These are phyloP conservation scores for Lordiphosa stackelbergi DNA, from an alignment of 1,140 invertebrate species.

Conservation along the genomic window DNA sequence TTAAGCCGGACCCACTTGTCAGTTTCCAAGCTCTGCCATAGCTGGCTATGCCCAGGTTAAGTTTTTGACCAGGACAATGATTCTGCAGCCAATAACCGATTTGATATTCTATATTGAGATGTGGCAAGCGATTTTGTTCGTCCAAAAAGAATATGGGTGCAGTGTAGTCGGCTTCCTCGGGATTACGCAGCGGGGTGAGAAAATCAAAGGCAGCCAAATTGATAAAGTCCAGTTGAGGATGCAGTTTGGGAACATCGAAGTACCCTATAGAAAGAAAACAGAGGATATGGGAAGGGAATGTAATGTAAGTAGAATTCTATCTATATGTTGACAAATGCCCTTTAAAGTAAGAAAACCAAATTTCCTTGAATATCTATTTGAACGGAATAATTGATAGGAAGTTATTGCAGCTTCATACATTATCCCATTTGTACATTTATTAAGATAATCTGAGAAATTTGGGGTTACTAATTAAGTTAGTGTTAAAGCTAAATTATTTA, in stretches of 20 bases:
- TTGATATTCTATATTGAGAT: conserved; percentile 81
- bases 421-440: too few species aligned
- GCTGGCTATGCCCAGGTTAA: conserved; percentile 89
- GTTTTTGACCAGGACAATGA: conserved; percentile 84
- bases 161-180: conserved; percentile 85
- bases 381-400: too few species aligned
- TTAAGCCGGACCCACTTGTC: conserved; percentile 82
- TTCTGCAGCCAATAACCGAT: conserved; percentile 81
- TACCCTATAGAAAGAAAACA: conserved; percentile 77
- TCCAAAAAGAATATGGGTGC: conserved; percentile 82
- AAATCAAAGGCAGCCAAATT: conserved; percentile 89
- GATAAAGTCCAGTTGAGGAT: conserved; percentile 86
- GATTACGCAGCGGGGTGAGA: conserved; percentile 84
- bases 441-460: too few species aligned
- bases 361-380: too few species aligned
- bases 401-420: too few species aligned
- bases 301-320: too few species aligned
- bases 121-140: conserved; percentile 72
- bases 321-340: too few species aligned
- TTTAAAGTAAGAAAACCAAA: too few species aligned
- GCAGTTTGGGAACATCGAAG: conserved; percentile 83
- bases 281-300: too few species aligned
- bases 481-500: too few species aligned
- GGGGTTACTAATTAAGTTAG: too few species aligned
- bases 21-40: conserved; percentile 91